Percentiles rank a stretch among this genome's conserved stretches.
phyloP scores from a whole-genome alignment of 2,113 vertebrate genomes.

The Mustela lutreola region DNA sequence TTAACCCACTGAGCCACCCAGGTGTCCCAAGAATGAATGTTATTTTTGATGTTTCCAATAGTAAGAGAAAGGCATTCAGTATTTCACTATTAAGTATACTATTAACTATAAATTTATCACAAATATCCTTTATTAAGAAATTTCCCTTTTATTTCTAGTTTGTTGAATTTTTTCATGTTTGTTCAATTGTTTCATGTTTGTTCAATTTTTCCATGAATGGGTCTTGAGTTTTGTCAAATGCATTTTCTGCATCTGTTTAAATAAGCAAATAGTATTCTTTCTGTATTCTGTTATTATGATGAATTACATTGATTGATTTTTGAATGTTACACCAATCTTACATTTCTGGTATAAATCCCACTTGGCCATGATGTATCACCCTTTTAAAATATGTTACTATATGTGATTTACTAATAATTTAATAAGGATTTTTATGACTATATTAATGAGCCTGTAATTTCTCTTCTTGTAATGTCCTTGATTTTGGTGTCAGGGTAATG shows the following conservation, averaged over 20 bases:
- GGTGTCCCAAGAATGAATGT: neutral
- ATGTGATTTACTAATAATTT: neutral
- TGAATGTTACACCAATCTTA: neutral
- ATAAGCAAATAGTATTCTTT: constrained; percentile 7
- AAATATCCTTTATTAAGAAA: neutral
- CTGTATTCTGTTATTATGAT: neutral
- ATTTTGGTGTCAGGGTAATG: neutral
- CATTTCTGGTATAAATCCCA: neutral
- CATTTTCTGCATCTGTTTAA: neutral
- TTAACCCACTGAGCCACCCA: too few species aligned
- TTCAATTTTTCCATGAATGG: neutral
- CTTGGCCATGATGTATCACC: neutral
- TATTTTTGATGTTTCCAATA: neutral
- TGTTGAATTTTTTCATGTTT: neutral
- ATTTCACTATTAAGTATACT: constrained; percentile 3
- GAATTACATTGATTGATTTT: neutral
- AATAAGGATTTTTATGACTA: neutral
- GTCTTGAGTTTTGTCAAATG: neutral
- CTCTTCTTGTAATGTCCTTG: neutral
- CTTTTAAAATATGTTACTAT: neutral
- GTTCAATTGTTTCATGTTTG: too few species aligned
- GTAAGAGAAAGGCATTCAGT: neutral
- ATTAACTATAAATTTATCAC: neutral
- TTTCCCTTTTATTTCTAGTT: neutral
- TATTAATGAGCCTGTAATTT: neutral